phyloP scores from a whole-genome alignment of 2,113 vertebrate genomes.

The Zapornia atra region DNA sequence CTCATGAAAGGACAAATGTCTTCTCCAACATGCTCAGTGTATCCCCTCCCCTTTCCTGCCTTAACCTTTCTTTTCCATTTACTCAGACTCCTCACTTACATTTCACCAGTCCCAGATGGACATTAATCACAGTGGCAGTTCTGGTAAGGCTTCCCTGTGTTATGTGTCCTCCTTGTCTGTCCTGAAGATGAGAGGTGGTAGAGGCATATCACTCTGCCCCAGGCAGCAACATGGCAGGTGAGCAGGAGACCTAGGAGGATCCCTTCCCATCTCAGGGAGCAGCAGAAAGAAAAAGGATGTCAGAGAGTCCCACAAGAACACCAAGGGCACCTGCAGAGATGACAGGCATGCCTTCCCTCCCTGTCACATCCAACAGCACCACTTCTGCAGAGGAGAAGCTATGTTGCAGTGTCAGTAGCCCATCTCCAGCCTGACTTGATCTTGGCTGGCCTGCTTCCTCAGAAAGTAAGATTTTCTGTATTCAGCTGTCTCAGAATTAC shows the following conservation, averaged over 20 bases:
- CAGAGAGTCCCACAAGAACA: too few relatives aligned
- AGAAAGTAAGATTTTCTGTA: neutral
- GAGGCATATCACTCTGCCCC: neutral
- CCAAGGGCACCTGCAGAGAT: neutral
- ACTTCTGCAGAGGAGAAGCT: neutral
- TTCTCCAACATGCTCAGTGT: neutral
- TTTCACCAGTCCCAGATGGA: neutral
- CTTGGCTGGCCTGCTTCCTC: neutral
- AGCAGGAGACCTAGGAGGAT: neutral
- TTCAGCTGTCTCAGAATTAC: neutral
- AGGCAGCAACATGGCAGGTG: neutral
- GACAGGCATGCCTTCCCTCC: neutral
- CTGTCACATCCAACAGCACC: neutral
- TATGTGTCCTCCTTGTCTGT: neutral
- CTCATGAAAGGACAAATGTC: neutral
- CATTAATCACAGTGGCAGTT: neutral
- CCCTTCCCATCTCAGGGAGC: neutral
- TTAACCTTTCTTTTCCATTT: neutral
- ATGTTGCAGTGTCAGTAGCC: neutral
- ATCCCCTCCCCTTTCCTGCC: neutral
- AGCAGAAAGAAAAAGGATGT: neutral
- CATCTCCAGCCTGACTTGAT: neutral
- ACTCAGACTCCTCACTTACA: neutral
- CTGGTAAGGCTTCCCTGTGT: neutral
- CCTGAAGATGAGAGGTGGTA: neutral